A percentile compares a stretch with the other conserved stretches of the same genome.
These are phyloP conservation scores for Sebastes cheni DNA, from an alignment of 2,797 vertebrate species.

Conservation along the genomic window DNA sequence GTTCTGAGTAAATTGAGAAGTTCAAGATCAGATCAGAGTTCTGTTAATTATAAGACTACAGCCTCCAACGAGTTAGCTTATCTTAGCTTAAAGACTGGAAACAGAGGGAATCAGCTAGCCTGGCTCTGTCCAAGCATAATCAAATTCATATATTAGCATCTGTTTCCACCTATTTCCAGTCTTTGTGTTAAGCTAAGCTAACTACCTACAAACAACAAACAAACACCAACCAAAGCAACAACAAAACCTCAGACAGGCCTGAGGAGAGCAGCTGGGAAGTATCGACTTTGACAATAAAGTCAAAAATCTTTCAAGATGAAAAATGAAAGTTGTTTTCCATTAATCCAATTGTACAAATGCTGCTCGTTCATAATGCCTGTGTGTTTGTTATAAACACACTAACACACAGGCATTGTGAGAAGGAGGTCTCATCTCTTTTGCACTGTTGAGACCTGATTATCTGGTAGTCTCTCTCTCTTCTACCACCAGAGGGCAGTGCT, in stretches of 20 bases:
- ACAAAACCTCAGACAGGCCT: not conserved
- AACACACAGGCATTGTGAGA: not conserved
- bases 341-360: not conserved
- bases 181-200: too few species aligned
- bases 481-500: constrained; percentile 58
- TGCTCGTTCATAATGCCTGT: not conserved
- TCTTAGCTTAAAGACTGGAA: not conserved
- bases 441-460: not conserved
- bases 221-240: too few species aligned
- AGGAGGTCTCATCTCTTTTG: not conserved
- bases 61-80: not conserved
- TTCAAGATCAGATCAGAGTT: not conserved
- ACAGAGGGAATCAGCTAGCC: not conserved
- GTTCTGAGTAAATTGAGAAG: too few species aligned
- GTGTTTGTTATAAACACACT: too few species aligned
- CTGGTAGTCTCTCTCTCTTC: not conserved
- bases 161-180: not conserved
- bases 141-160: too few species aligned
- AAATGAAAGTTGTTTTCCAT: not conserved
- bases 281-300: not conserved
- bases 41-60: not conserved
- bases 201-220: too few species aligned
- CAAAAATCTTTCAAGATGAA: not conserved
- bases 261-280: not conserved
- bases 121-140: not conserved